Conservation (phyloP, 2,888 invertebrate species). For the Agrochola macilenta region DNA sequence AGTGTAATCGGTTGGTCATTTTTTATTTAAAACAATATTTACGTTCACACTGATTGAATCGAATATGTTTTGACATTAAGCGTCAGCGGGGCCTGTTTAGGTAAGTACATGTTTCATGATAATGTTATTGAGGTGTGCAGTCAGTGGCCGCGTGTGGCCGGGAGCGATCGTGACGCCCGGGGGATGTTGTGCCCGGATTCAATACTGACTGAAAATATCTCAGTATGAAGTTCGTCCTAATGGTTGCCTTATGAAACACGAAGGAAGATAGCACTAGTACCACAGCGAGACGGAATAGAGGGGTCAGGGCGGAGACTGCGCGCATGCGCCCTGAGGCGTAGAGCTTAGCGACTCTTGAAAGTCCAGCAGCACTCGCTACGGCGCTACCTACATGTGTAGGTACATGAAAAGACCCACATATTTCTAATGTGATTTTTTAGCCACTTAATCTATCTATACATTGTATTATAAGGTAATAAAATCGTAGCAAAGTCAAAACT, state of each 20-base stretch:
- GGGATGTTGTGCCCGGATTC: slow-evolving; percentile 54
- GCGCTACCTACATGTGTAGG: slow-evolving; percentile 12
- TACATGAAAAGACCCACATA: slow-evolving; percentile 1
- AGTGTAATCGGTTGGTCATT: slow-evolving; percentile 40
- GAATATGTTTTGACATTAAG: slow-evolving; percentile 43
- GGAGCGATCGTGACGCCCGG: slow-evolving; percentile 53
- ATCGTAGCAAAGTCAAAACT: too few relatives aligned
- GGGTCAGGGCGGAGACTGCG: slow-evolving; percentile 79
- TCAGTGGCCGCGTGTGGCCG: slow-evolving; percentile 32
- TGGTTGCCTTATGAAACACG: slow-evolving; percentile 53
- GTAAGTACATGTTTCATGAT: slow-evolving; percentile 51
- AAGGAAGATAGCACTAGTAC: slow-evolving; percentile 65
- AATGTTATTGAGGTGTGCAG: slow-evolving; percentile 38
- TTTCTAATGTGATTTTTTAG: neutral
- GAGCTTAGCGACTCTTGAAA: slow-evolving; percentile 36
- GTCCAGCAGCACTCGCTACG: slow-evolving; percentile 5
- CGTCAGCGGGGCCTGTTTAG: slow-evolving; percentile 21
- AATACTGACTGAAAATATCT: slow-evolving; percentile 56
- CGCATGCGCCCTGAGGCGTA: slow-evolving; percentile 76
- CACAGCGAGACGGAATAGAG: slow-evolving; percentile 52
- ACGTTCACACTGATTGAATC: slow-evolving; percentile 40
- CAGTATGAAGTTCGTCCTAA: slow-evolving; percentile 60
- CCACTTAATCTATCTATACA: neutral
- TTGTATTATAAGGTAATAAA: too few relatives aligned
- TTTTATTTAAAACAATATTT: slow-evolving; percentile 37